A percentile compares a stretch with the other conserved stretches of the same genome.
Evolutionary conservation across 1,140 invertebrate species (phyloP).

Genomic region (Batillaria attramentaria): DNA sequence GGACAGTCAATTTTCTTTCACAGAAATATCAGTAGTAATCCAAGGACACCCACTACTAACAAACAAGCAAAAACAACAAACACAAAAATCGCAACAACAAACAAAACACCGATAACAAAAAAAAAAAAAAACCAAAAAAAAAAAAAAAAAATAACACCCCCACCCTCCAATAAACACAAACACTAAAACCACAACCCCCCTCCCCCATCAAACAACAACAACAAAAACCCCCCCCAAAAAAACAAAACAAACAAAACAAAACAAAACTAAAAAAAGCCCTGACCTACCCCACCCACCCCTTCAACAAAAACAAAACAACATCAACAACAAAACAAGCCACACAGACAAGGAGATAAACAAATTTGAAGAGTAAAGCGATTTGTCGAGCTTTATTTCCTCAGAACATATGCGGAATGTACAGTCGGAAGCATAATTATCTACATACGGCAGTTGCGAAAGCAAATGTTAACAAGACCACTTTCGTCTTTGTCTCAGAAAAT

Average conservation of each 20-base stretch:
- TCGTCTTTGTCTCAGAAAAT: too few species aligned
- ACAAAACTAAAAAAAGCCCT: background rate
- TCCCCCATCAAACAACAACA: background rate
- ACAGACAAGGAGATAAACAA: background rate
- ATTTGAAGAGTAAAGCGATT: background rate
- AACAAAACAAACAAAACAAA: background rate
- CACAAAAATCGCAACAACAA: background rate
- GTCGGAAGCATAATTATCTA: too few species aligned
- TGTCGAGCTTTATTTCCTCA: background rate
- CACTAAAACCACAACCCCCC: background rate
- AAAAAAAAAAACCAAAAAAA: background rate
- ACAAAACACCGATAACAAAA: background rate
- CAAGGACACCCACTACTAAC: too few species aligned
- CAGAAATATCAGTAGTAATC: too few species aligned
- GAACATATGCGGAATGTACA: background rate
- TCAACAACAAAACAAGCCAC: background rate
- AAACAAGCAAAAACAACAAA: background rate
- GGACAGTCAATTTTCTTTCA: too few species aligned
- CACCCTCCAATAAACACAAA: background rate
- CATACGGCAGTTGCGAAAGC: too few species aligned
- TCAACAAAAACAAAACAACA: background rate
- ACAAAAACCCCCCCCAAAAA: background rate
- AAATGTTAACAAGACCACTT: too few species aligned
- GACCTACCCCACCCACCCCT: too few species aligned
- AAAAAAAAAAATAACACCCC: background rate